A percentile compares a stretch with the other conserved stretches of the same genome.
Conservation (phyloP, 2,888 invertebrate species). For the Hypena proboscidalis region DNA sequence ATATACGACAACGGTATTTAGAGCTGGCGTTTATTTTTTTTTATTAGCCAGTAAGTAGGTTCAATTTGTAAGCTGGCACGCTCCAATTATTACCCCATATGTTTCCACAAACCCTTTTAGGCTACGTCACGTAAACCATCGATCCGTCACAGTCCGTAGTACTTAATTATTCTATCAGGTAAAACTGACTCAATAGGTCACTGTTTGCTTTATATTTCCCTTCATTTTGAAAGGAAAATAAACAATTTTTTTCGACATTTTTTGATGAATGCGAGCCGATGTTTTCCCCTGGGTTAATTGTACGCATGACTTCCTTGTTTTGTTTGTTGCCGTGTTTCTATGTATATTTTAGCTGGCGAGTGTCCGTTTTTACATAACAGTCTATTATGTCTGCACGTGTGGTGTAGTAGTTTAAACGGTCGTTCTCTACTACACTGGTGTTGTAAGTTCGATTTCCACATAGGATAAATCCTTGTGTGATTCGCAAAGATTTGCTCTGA, state of each 20-base stretch:
- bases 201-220: slow-evolving; percentile 16
- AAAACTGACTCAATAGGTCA: slow-evolving; percentile 29
- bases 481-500: too few relatives aligned
- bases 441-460: too few relatives aligned
- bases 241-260: not conserved
- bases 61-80: not conserved
- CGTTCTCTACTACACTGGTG: too few relatives aligned
- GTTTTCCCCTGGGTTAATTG: slow-evolving; percentile 5
- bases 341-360: too few relatives aligned
- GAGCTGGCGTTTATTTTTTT: too few relatives aligned
- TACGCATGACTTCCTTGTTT: slow-evolving; percentile 7
- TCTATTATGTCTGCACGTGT: too few relatives aligned
- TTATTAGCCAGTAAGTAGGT: too few relatives aligned
- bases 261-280: slow-evolving; percentile 4
- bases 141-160: slow-evolving; percentile 52
- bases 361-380: too few relatives aligned
- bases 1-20: too few relatives aligned
- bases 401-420: too few relatives aligned
- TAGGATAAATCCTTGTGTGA: too few relatives aligned
- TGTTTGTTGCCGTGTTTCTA: too few relatives aligned
- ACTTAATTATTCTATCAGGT: slow-evolving; percentile 44
- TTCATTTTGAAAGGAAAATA: slow-evolving; percentile 1
- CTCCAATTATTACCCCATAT: slow-evolving; percentile 10
- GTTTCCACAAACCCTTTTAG: slow-evolving; percentile 39
- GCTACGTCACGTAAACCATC: slow-evolving; percentile 55